A percentile compares a stretch with the other conserved stretches of the same genome.
Conservation (phyloP, 2,113 vertebrate genomes). For the Aphyosemion australe region DNA sequence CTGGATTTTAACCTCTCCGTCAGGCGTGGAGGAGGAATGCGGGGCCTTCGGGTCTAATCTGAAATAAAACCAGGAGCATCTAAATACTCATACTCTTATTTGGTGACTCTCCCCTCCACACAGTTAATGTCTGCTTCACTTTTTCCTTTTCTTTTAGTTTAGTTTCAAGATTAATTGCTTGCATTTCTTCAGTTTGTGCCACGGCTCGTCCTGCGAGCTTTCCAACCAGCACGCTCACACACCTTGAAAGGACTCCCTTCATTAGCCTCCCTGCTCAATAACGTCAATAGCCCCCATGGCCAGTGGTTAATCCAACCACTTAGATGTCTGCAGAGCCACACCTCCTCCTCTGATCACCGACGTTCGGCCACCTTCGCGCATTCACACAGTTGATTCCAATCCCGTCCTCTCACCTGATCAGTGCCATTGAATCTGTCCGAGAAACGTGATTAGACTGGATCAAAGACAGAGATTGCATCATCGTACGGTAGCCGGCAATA, state of each 20-base stretch:
- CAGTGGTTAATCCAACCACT: slow-evolving; percentile 72
- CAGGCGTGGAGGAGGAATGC: slow-evolving; percentile 30
- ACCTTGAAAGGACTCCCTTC: slow-evolving; percentile 66
- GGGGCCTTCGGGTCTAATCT: slow-evolving; percentile 45
- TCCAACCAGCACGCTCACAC: slow-evolving; percentile 29
- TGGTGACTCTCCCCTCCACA: slow-evolving; percentile 16
- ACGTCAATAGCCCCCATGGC: slow-evolving; percentile 68
- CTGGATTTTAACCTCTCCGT: background rate
- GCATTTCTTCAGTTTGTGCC: slow-evolving; percentile 21
- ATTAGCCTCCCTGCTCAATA: slow-evolving; percentile 69
- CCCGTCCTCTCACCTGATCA: slow-evolving; percentile 17
- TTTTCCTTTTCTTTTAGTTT: background rate
- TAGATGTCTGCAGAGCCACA: slow-evolving; percentile 53
- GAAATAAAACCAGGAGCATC: background rate
- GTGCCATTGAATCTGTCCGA: slow-evolving; percentile 9
- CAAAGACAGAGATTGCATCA: slow-evolving; percentile 15
- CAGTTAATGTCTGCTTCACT: slow-evolving; percentile 42
- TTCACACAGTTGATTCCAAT: slow-evolving; percentile 51
- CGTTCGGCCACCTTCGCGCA: slow-evolving; percentile 36
- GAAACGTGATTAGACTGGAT: slow-evolving; percentile 27
- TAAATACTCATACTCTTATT: slow-evolving; percentile 1
- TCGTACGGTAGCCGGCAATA: background rate
- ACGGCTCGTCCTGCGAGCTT: slow-evolving; percentile 20
- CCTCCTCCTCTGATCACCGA: slow-evolving; percentile 63
- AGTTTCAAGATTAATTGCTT: slow-evolving; percentile 37